Evolutionary conservation across 2,113 vertebrate genomes (phyloP), one percentile per base, ranked within the genome.

Genomic region (Peromyscus leucopus): DNA sequence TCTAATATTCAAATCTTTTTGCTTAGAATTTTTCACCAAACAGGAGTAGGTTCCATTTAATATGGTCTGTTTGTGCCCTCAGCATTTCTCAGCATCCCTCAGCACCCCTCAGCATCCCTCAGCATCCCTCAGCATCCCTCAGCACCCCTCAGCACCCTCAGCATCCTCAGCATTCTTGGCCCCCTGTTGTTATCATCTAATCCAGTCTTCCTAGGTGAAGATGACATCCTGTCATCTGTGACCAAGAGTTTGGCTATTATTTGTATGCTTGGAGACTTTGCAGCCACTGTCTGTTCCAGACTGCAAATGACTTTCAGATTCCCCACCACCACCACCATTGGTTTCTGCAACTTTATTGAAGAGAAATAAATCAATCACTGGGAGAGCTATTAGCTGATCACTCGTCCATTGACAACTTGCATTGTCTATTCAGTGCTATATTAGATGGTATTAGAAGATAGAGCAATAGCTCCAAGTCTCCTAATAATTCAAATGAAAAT

Each of bases 321-420:
- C 24, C 4, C n/a, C 11, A 26, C 2, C 12, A 22, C 57, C 3
- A 1, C 26, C 59, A 17, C 22, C 98, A 98, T 99, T 99, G 99
- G 99, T 99, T 99, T 99, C 99, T 99, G 99, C 99, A 99, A 99
- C 99, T 99, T 99, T 99, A 99, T 99, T 99, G 99, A 99, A 99
- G 99, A 99, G 99, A 98, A 99, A 99, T 99, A 99, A 99, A 99
- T 99, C 99, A 99, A 98, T 99, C 99, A 98, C 98, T 99, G 99
- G 99, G 98, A 99, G 99, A 99, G 99, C 99, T 98, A 99, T 99
- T 99, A 99, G 99, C 99, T 99, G 99, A 99, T 99, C 99, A 97
- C 98, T 99, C 99, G 98, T 99, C 99, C 99, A 98, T 98, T 98
- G 98, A 99, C 98, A 99, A 99, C 98, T 99, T 98, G 98, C 99